Percentiles rank a stretch among this genome's conserved stretches.
These are phyloP conservation scores for Haliaeetus leucogaster DNA, from an alignment of 2,113 vertebrate species.

Conservation along the genomic window DNA sequence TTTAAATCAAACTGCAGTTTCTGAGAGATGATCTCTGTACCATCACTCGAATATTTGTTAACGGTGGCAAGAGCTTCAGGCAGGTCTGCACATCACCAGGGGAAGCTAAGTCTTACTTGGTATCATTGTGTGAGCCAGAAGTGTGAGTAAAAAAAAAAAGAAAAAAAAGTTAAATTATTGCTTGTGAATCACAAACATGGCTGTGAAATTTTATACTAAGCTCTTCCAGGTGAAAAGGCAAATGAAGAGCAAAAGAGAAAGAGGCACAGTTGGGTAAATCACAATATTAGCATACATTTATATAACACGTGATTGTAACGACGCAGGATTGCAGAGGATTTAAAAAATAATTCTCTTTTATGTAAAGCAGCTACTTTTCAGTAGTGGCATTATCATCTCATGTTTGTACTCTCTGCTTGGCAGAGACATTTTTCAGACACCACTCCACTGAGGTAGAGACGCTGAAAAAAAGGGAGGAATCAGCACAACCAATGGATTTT, in stretches of 20 bases:
- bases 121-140: background rate
- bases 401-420: background rate
- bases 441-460: background rate
- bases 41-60: conserved; percentile 3
- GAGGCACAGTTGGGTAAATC: background rate
- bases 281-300: background rate
- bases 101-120: background rate
- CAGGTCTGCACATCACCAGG: background rate
- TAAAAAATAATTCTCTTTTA: conserved; percentile 15
- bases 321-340: background rate
- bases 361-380: background rate
- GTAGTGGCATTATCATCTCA: background rate
- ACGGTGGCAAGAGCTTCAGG: background rate
- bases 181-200: background rate
- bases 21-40: background rate
- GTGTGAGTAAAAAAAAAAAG: background rate
- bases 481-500: background rate
- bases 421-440: background rate
- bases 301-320: background rate
- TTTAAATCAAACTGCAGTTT: conserved; percentile 57
- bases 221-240: background rate
- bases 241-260: background rate
- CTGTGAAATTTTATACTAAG: background rate
- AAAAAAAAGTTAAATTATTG: background rate
- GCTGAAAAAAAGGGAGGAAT: background rate